A percentile compares a stretch with the other conserved stretches of the same genome.
These are phyloP conservation scores for Mormoops blainvillei DNA, from an alignment of 2,113 vertebrate genomes.

Conservation along the genomic window DNA sequence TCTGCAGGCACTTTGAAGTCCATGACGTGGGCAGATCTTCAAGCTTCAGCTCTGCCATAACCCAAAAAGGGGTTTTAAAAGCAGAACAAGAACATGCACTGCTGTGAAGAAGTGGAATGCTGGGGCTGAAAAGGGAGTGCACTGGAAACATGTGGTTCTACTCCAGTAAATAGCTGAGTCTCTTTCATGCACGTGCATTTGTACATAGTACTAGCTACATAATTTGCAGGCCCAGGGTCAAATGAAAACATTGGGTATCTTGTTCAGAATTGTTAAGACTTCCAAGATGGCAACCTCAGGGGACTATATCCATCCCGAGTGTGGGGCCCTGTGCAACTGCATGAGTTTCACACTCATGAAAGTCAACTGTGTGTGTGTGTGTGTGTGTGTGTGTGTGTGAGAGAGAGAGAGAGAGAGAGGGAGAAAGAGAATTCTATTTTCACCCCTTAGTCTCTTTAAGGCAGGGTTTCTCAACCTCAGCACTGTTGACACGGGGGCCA, in stretches of 20 bases:
- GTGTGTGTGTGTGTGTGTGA: neutral
- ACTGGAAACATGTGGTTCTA: fast-evolving
- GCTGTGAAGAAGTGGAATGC: neutral
- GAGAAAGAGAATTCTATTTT: neutral
- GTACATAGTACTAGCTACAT: fast-evolving
- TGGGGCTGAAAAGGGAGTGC: neutral
- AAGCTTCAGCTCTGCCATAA: neutral
- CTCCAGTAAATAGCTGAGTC: fast-evolving
- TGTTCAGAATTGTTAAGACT: neutral
- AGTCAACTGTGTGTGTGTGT: neutral
- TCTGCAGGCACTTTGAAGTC: neutral
- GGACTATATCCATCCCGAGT: neutral
- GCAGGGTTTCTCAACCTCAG: neutral
- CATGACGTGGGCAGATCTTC: neutral
- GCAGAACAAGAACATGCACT: neutral
- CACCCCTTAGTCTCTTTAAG: neutral
- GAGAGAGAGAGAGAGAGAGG: neutral
- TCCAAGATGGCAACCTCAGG: neutral
- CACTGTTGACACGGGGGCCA: neutral
- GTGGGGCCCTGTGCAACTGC: neutral
- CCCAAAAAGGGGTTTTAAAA: neutral
- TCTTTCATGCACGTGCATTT: neutral
- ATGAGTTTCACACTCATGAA: neutral
- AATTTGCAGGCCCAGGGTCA: neutral
- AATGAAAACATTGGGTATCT: neutral